Conservation (phyloP, 2,797 vertebrate genomes). For the Hyperoplus lanceolatus region DNA sequence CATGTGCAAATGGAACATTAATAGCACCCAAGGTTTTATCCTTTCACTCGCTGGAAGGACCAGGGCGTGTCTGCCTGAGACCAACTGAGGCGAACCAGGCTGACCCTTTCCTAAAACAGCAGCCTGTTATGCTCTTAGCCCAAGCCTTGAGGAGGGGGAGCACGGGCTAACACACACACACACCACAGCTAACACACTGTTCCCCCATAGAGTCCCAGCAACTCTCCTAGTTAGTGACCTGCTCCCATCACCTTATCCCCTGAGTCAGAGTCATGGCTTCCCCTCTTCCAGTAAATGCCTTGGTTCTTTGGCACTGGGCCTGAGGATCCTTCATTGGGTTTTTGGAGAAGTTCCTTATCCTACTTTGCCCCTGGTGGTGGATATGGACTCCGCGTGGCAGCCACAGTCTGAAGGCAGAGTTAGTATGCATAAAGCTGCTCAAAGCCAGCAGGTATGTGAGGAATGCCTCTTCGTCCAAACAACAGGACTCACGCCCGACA, state of each 20-base stretch:
- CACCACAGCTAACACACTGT: conserved; percentile 46
- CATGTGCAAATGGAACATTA: conserved; percentile 9
- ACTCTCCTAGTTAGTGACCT: conserved; percentile 55
- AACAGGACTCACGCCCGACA: conserved; percentile 76
- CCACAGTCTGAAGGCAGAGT: conserved; percentile 72
- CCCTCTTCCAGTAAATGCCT: conserved; percentile 63
- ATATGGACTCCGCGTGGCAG: conserved; percentile 62
- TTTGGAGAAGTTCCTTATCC: conserved; percentile 70
- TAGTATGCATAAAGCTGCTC: conserved; percentile 80
- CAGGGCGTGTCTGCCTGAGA: conserved; percentile 46
- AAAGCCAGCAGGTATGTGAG: conserved; percentile 85
- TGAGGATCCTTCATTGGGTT: conserved; percentile 53
- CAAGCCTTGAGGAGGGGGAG: conserved; percentile 38
- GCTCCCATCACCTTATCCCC: conserved; percentile 68
- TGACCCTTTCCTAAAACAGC: conserved; percentile 68
- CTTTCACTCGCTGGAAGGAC: conserved; percentile 26
- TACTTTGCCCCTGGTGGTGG: conserved; percentile 65
- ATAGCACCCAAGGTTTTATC: conserved; percentile 13
- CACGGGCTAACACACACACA: conserved; percentile 28
- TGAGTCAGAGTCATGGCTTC: conserved; percentile 52
- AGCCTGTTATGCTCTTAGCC: conserved; percentile 56
- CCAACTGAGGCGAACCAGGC: conserved; percentile 58
- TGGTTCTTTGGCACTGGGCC: conserved; percentile 55
- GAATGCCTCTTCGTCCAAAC: conserved; percentile 84
- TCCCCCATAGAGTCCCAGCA: conserved; percentile 41